Evolutionary conservation across 2,888 invertebrate species (phyloP), one percentile per base, ranked within the genome.

Genomic region (Pinctada fucata): DNA sequence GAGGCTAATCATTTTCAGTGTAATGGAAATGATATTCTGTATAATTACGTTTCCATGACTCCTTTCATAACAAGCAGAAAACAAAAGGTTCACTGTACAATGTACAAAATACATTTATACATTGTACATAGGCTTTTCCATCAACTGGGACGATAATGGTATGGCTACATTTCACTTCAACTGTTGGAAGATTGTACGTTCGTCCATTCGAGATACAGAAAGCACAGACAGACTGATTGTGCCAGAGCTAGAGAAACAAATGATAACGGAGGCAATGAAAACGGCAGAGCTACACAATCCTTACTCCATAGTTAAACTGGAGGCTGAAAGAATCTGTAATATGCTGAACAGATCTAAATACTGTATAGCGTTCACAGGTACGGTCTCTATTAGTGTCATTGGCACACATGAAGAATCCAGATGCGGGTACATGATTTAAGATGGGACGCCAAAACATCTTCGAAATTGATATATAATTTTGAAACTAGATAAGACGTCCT

Each of bases 301-400:
- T 0, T 78, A 79, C 4, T 78, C 80, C 5, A 67, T 71, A 13
- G 75, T 89, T 4, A 78, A 79, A 51, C 64, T 66, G 1, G 87
- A 89, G 72, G 86, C 88, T 5, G 74, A 72, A 5, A 78, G 87
- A 10, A 84, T 89, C n/a, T 86, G 85, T 6, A 48, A 82, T 45
- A 85, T 89, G 86, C 68, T 89, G 49, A 82, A 82, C 52, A 72
- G 80, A 5, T 67, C 88, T 3, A 80, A 82, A 51, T 85, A 89
- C 70, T 86, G 87, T 13, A 86, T 89, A 31, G 85, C 84, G 0
- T 89, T 89, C 70, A 90, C 90, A 79, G 89, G 89, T 89, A 80
- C 16, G 52, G 63, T 45, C 48, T 5, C 2, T 52, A 3, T 52
- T 71, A 52, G 31, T 31, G 31, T 31, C 31, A 31, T 31, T 31